Evolutionary conservation across 1,140 invertebrate species (phyloP), one percentile per base, ranked within the genome.

Genomic region (Zophobas atratus): DNA sequence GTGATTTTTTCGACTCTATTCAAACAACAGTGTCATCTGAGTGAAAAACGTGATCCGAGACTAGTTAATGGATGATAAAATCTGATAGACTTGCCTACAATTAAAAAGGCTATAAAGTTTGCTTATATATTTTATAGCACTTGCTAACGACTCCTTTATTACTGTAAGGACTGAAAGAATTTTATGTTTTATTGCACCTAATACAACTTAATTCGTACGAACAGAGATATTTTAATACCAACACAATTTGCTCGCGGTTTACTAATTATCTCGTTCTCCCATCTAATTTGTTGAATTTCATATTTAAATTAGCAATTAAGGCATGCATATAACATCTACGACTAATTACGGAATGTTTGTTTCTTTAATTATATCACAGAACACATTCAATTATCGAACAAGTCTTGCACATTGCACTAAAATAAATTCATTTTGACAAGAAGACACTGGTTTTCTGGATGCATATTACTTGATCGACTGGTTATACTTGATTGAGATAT

Each of bases 401-500:
- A 20, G 38, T n/a, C n/a, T 20, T 43, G 38, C 60, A 43, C 33
- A 67, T 67, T 43, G 20, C 20, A 43, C 41, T n/a, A 67, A 67
- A 41, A 32, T 39, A 67, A 67, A 67, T 67, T 67, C 41, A 36
- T 67, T 67, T 41, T 67, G 36, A 43, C 39, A 5, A 70, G 39
- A 35, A 35, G 38, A 43, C 56, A 33, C 46, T 60, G 2, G 35
- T 70, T 35, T 49, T 48, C 20, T 63, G 46, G 49, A 8, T 70
- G 60, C 57, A 57, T 38, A 71, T 77, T 77, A 70, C 76, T 55
- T 48, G 76, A 77, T 73, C 53, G 55, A 77, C 76, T 73, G 76
- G 76, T 77, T 77, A 57, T 48, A 77, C 70, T 73, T 57, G 76
- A 77, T 77, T 77, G 76, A 77, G 76, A 77, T 77, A 77, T 77